Percentiles rank a stretch among this genome's conserved stretches.
Evolutionary conservation across 2,113 vertebrate species (phyloP).

Genomic region (Podarcis raffonei): DNA sequence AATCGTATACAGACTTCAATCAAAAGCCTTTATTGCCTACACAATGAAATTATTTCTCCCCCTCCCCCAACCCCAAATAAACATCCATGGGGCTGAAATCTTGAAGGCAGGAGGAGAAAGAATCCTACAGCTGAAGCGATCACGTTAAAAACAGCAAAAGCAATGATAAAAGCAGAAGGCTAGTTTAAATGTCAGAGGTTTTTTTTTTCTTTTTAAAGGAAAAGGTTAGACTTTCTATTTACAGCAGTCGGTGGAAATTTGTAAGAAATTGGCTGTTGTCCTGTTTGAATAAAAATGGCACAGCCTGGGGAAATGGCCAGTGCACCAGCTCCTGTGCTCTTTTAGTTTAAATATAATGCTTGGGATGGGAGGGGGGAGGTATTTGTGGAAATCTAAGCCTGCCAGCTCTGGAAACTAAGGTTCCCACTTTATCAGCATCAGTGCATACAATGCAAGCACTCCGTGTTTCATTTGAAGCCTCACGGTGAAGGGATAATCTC

Average conservation of each 20-base stretch:
- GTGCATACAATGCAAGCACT: background rate
- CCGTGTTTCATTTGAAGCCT: background rate
- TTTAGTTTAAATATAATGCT: background rate
- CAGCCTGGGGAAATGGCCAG: background rate
- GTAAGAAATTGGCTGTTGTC: background rate
- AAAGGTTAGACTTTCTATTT: background rate
- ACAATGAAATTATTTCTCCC: conserved; percentile 14
- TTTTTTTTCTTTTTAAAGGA: background rate
- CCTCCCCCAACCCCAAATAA: background rate
- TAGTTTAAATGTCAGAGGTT: background rate
- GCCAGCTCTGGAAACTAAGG: background rate
- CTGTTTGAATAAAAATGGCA: background rate
- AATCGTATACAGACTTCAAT: conserved; percentile 39
- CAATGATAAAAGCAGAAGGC: background rate
- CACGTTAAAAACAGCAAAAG: background rate
- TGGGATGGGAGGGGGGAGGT: too few relatives aligned
- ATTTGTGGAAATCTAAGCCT: background rate
- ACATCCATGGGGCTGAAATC: conserved; percentile 11
- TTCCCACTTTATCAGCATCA: background rate
- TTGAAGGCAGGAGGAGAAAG: background rate
- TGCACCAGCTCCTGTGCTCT: background rate
- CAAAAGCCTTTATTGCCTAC: conserved; percentile 24
- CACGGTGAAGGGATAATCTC: background rate
- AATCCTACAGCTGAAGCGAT: background rate
- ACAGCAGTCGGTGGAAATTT: background rate